Evolutionary conservation across 92 coral and sea anemone genomes (phyloP).

Genomic region (Epizoanthus scotinus): DNA sequence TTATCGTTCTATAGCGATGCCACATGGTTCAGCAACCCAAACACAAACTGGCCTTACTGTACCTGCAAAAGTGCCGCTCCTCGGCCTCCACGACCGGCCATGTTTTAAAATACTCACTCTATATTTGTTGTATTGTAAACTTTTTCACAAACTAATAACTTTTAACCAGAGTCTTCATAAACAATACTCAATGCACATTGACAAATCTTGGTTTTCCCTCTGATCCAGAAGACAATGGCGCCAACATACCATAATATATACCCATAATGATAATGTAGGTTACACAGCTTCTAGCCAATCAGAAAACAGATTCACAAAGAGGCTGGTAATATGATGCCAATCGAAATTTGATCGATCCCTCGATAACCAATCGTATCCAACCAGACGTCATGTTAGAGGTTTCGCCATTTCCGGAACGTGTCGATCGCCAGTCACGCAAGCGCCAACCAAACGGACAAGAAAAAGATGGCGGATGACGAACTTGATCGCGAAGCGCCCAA

Average conservation of each 20-base stretch:
- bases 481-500: slow-evolving; percentile 51
- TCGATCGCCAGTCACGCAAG: background rate
- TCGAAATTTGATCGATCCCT: slow-evolving; percentile 13
- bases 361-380: slow-evolving; percentile 6
- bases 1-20: background rate
- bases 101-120: slow-evolving; percentile 22
- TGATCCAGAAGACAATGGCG: slow-evolving; percentile 35
- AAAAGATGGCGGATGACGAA: slow-evolving; percentile 35
- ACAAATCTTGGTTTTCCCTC: background rate
- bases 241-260: slow-evolving; percentile 78
- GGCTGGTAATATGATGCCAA: too few species aligned
- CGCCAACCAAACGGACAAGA: background rate
- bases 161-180: background rate
- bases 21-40: background rate
- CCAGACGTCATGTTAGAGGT: slow-evolving; percentile 17
- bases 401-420: slow-evolving; percentile 23
- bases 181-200: slow-evolving; percentile 2
- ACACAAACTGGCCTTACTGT: background rate
- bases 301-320: background rate
- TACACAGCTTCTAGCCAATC: slow-evolving; percentile 25
- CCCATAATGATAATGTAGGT: too few species aligned
- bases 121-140: background rate
- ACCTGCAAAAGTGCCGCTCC: slow-evolving; percentile 97
- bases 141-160: background rate
- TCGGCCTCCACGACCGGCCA: slow-evolving; percentile 98